phyloP scores from a whole-genome alignment of 2,888 invertebrate species.

The Netelia melanura region DNA sequence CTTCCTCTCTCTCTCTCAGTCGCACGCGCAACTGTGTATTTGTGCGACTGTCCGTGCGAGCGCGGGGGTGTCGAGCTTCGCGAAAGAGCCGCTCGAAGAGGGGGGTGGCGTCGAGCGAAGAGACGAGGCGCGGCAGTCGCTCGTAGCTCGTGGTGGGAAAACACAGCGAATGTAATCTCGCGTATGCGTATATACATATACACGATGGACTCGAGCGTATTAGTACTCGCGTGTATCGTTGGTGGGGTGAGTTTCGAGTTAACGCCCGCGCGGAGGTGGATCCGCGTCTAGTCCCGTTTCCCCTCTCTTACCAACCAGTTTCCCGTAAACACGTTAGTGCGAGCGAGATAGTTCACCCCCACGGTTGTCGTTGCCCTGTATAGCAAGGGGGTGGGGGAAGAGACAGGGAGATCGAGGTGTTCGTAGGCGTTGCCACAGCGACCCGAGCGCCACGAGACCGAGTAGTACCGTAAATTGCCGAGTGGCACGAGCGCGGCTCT shows the following conservation, averaged over 20 bases:
- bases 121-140: constrained; percentile 51
- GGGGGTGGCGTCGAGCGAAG: constrained; percentile 32
- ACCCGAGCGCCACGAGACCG: constrained; percentile 72
- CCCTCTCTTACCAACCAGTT: constrained; percentile 12
- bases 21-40: not conserved
- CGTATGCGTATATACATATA: not conserved
- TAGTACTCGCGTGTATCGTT: not conserved
- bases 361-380: not conserved
- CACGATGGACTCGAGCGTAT: not conserved
- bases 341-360: not conserved
- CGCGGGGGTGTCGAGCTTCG: constrained; percentile 44
- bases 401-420: constrained; percentile 46
- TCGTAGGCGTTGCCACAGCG: constrained; percentile 76
- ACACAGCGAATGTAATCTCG: not conserved
- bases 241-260: constrained; percentile 72
- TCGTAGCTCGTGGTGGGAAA: constrained; percentile 28
- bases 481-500: constrained; percentile 23
- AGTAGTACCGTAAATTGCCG: constrained; percentile 67
- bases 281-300: constrained; percentile 39
- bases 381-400: constrained; percentile 1
- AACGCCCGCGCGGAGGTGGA: constrained; percentile 82
- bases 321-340: not conserved
- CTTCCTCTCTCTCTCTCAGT: too few species aligned
- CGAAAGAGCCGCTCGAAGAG: constrained; percentile 42
- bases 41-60: constrained; percentile 36